phyloP scores from a whole-genome alignment of 2,888 invertebrate genomes.

The Parnassius apollo region DNA sequence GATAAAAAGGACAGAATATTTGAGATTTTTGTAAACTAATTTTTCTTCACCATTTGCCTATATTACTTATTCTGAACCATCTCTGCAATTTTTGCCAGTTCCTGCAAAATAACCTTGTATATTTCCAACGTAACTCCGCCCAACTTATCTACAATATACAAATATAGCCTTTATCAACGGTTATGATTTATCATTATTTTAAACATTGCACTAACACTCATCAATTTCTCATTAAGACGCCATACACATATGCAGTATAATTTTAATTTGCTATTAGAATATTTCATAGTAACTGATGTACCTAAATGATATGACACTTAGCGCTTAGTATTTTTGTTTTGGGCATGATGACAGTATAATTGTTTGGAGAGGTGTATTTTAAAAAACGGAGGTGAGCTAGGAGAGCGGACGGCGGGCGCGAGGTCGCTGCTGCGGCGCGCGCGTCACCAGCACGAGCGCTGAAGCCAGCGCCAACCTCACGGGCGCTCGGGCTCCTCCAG shows the following conservation, averaged over 20 bases:
- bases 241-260: neutral
- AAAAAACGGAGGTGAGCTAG: neutral
- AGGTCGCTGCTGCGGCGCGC: constrained; percentile 72
- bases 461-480: constrained; percentile 91
- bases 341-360: neutral
- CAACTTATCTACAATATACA: too few species aligned
- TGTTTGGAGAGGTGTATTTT: neutral
- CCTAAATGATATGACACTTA: neutral
- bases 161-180: too few species aligned
- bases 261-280: neutral
- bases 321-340: neutral
- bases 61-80: too few species aligned
- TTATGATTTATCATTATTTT: too few species aligned
- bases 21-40: too few species aligned
- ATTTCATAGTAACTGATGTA: constrained; percentile 1
- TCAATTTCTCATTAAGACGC: too few species aligned
- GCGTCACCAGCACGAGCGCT: constrained; percentile 86
- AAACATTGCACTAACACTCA: too few species aligned
- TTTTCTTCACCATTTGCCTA: too few species aligned
- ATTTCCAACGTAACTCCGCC: too few species aligned
- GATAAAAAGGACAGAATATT: too few species aligned
- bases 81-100: too few species aligned
- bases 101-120: too few species aligned
- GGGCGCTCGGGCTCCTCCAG: constrained; percentile 90
- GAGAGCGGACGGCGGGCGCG: constrained; percentile 51